phyloP scores from a whole-genome alignment of 1,140 invertebrate species.

The Penaeus japonicus region DNA sequence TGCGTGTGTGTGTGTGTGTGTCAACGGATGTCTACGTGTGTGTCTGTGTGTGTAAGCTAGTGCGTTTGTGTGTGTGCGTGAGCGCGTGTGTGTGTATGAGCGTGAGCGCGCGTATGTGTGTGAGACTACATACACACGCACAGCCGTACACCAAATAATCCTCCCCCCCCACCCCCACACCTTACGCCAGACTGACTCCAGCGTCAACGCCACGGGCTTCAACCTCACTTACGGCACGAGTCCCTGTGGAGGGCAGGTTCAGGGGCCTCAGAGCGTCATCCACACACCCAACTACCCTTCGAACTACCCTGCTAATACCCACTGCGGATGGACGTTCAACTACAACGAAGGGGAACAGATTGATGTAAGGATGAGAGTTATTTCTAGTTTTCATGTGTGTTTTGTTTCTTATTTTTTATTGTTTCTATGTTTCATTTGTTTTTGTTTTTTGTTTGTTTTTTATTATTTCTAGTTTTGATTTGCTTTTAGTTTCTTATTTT shows the following conservation, averaged over 20 bases:
- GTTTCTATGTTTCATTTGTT: neutral
- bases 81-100: no score
- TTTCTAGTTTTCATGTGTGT: neutral
- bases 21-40: no score
- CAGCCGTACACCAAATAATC: neutral
- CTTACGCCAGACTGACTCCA: neutral
- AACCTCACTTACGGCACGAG: conserved; percentile 40
- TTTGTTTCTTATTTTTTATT: neutral
- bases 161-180: neutral
- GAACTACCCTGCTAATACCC: conserved; percentile 77
- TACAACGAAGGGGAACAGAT: conserved; percentile 73
- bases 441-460: neutral
- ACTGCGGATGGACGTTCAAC: conserved; percentile 79
- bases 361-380: conserved; percentile 64
- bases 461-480: neutral
- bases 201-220: conserved; percentile 15
- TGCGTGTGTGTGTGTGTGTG: no score
- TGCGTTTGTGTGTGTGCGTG: no score
- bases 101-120: no score
- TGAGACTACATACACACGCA: neutral
- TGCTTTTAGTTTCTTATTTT: neutral
- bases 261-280: conserved; percentile 72
- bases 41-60: no score
- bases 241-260: conserved; percentile 75
- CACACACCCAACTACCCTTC: conserved; percentile 80